Conservation (phyloP, 2,888 invertebrate species). For the Cancer borealis region DNA sequence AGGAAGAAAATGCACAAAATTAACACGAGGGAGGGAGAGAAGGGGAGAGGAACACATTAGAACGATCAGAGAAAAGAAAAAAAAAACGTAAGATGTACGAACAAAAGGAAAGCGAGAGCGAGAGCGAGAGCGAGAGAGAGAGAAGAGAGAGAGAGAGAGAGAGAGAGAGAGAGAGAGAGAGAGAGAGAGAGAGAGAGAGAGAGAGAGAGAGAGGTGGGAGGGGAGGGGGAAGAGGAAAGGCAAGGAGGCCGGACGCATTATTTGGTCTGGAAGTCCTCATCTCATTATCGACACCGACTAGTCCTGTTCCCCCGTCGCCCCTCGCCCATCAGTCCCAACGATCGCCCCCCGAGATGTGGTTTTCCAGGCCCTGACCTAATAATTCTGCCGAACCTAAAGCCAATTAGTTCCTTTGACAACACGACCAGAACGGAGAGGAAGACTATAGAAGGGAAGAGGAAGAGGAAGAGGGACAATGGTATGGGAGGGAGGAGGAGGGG, state of each 20-base stretch:
- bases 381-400: conserved; percentile 52
- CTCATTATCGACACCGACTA: conserved; percentile 45
- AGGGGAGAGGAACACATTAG: background rate
- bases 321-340: conserved; percentile 44
- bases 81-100: too few species aligned
- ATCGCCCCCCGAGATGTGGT: conserved; percentile 52
- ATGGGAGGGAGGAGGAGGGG: background rate
- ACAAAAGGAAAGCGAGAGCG: background rate
- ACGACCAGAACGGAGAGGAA: background rate
- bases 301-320: conserved; percentile 5
- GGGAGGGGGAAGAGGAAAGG: background rate
- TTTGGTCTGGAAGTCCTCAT: conserved; percentile 46
- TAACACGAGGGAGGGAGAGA: background rate
- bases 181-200: background rate
- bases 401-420: conserved; percentile 63
- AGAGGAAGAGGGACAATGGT: conserved; percentile 24
- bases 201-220: background rate
- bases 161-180: background rate
- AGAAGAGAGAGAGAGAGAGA: background rate
- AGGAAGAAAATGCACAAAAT: background rate
- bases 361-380: conserved; percentile 60
- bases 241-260: conserved; percentile 4
- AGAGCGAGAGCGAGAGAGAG: background rate
- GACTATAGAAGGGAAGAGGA: conserved; percentile 28
- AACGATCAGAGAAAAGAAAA: background rate